These are phyloP conservation scores for Cheilosia soror DNA, from an alignment of 2,888 invertebrate genomes.

Conservation along the genomic window DNA sequence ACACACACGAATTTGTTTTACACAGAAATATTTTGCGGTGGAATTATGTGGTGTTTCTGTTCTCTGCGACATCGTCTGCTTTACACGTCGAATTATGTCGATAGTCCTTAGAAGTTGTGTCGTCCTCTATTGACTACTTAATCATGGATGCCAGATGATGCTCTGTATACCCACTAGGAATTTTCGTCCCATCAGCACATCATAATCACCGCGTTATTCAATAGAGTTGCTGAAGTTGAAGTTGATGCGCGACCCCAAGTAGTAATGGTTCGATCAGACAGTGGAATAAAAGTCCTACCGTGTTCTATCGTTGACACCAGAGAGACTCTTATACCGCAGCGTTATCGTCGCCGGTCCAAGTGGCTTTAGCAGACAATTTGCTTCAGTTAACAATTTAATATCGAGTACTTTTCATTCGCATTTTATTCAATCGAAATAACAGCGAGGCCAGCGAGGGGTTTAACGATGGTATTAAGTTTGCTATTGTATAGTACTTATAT, in stretches of 20 bases:
- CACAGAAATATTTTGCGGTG: not conserved
- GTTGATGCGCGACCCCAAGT: not conserved
- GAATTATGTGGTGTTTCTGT: not conserved
- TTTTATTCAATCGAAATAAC: not conserved
- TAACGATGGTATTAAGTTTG: too few species aligned
- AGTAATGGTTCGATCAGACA: not conserved
- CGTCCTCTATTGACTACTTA: not conserved
- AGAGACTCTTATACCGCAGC: not conserved
- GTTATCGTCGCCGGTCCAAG: not conserved
- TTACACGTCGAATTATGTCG: constrained; percentile 1
- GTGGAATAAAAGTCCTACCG: not conserved
- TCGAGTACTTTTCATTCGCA: not conserved
- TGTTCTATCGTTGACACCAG: not conserved
- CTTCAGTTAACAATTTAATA: constrained; percentile 4
- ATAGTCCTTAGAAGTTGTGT: constrained; percentile 14
- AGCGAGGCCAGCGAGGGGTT: not conserved
- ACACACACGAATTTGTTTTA: not conserved
- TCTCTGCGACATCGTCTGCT: not conserved
- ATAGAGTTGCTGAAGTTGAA: constrained; percentile 1
- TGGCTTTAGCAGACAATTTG: not conserved
- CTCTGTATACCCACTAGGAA: not conserved
- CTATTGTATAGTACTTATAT: too few species aligned
- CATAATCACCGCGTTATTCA: not conserved
- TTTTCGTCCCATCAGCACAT: not conserved
- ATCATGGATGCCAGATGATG: not conserved